Conservation (phyloP, 2,888 invertebrate species). For the Buathra laborator region DNA sequence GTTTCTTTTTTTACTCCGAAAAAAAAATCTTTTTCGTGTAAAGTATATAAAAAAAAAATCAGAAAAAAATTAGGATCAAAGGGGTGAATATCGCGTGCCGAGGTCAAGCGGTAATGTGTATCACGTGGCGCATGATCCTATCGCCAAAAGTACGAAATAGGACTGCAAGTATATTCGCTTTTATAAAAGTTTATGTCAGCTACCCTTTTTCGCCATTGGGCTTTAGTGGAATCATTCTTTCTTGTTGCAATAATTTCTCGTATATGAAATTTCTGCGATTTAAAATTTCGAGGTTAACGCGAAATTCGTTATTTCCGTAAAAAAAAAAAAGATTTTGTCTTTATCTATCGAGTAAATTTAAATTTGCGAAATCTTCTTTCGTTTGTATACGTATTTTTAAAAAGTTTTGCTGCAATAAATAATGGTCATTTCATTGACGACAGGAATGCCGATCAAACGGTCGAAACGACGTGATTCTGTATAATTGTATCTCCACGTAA, state of each 20-base stretch:
- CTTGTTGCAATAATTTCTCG: not conserved
- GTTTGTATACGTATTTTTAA: too few species aligned
- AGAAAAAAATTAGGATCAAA: not conserved
- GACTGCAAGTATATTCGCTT: not conserved
- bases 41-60: not conserved
- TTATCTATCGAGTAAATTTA: not conserved
- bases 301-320: not conserved
- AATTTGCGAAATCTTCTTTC: not conserved
- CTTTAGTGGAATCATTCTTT: not conserved
- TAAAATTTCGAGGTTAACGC: not conserved
- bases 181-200: not conserved
- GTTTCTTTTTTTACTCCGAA: not conserved
- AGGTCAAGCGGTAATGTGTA: not conserved
- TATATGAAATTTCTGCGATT: not conserved
- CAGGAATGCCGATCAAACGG: too few species aligned
- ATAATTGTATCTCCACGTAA: too few species aligned
- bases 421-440: too few species aligned
- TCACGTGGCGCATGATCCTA: slow-evolving; percentile 17
- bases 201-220: not conserved
- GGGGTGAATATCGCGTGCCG: slow-evolving; percentile 1
- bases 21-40: not conserved
- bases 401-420: too few species aligned
- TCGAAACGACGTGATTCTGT: too few species aligned
- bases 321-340: not conserved
- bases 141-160: slow-evolving; percentile 13